Base-by-base conservation (phyloP, 2,888 invertebrate genomes). In the Hyalella azteca region DNA sequence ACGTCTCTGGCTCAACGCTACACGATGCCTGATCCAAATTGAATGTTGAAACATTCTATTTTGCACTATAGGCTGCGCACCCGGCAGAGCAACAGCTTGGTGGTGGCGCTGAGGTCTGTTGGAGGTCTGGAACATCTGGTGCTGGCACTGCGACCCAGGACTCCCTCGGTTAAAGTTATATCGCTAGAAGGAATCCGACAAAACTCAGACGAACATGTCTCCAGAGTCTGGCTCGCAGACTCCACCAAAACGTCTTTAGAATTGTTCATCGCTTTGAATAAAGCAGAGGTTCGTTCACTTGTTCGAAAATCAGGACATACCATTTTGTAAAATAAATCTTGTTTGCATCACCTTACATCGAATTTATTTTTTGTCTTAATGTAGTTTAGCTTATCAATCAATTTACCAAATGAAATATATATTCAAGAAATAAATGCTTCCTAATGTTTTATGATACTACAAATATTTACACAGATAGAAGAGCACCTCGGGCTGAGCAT, bases 211-310 rank as follows among this genome's bases (percentile, higher is more conserved):
- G 75, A 41, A n/a, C 26, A 39, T 41, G 45, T 75, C 15, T 75
- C 75, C 15, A 75, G 75, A 45, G 41, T 75, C 11, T 75, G 75
- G 75, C 40, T 75, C 29, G 22, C 45, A 11, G 45, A 29, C 22
- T 5, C 5, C 29, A 26, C 26, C 29, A 75, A 75, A 45, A n/a
- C 40, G 9, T 45, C 75, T 3, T 13, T 75, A 15, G 75, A 75
- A 75, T 75, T 75, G 26, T 75, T 75, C 13, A 45, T 75, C 36
- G 22, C 45, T 45, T 45, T 45, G 22, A 75, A 75, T 29, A 75
- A 75, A 75, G n/a, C 45, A 13, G 41, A 75, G 75, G 75, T 75
- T 11, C 9, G 75, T 41, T 45, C n/a, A n/a, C n/a, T n/a, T n/a
- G n/a, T n/a, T n/a, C n/a, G n/a, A n/a, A n/a, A n/a, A n/a, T n/a